These are phyloP conservation scores for Polyodon spathula DNA, from an alignment of 2,113 vertebrate genomes.

Conservation along the genomic window DNA sequence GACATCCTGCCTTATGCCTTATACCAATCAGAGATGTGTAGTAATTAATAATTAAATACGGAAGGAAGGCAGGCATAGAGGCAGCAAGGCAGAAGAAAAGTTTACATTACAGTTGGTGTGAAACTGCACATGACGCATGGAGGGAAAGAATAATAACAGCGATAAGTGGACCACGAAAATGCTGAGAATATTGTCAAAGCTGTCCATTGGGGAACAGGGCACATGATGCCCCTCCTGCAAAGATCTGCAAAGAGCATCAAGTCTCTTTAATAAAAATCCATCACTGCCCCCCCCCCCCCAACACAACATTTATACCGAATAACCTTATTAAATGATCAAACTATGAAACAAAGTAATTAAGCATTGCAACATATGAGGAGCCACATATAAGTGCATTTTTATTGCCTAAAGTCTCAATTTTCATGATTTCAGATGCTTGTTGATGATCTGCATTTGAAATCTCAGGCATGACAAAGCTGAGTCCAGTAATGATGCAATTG, in stretches of 20 bases:
- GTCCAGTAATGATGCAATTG: background rate
- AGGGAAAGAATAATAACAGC: background rate
- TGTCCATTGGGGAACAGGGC: too few relatives aligned
- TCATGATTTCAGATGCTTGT: background rate
- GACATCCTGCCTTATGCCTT: slow-evolving; percentile 35
- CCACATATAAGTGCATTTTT: too few relatives aligned
- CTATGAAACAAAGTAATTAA: too few relatives aligned
- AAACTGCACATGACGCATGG: background rate
- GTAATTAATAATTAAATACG: slow-evolving; percentile 67
- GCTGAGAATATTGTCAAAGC: too few relatives aligned
- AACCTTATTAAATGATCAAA: too few relatives aligned
- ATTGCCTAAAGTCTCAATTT: background rate
- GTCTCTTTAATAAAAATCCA: too few relatives aligned
- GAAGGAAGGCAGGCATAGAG: slow-evolving; percentile 36
- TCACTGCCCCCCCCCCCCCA: too few relatives aligned
- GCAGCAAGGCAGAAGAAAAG: background rate
- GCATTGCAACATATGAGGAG: too few relatives aligned
- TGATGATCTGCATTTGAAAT: background rate
- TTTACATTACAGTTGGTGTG: background rate
- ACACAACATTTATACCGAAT: too few relatives aligned
- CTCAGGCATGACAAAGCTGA: background rate
- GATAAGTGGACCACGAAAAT: too few relatives aligned
- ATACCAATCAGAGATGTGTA: slow-evolving; percentile 21
- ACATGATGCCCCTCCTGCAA: too few relatives aligned
- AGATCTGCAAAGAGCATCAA: too few relatives aligned